Evolutionary conservation across 2,888 invertebrate species (phyloP).

Genomic region (Hyposoter dolosus): DNA sequence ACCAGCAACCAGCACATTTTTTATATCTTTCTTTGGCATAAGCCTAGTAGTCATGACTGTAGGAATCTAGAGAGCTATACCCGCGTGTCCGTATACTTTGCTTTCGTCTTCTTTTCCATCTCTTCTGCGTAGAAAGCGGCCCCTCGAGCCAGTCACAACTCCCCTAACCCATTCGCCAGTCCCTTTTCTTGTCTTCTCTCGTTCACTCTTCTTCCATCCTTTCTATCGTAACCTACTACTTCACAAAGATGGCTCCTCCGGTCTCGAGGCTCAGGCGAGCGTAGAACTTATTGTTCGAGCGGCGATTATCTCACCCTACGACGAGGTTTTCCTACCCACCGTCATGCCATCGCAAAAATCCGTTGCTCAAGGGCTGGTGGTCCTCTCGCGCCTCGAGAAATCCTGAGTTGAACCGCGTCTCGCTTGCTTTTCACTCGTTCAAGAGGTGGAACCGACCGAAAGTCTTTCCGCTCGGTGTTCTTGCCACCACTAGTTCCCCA

Average conservation of each 20-base stretch:
- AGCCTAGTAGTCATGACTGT: constrained; percentile 29
- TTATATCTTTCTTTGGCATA: constrained; percentile 59
- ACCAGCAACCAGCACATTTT: constrained; percentile 69
- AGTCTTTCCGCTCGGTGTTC: constrained; percentile 56
- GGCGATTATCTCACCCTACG: constrained; percentile 75
- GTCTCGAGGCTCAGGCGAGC: constrained; percentile 45
- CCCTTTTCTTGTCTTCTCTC: constrained; percentile 66
- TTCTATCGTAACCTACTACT: constrained; percentile 59
- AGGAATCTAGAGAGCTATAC: constrained; percentile 29
- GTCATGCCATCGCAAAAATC: constrained; percentile 57
- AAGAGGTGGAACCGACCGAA: constrained; percentile 56
- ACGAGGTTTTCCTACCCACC: constrained; percentile 2
- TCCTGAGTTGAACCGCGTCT: constrained; percentile 49
- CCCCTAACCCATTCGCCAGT: constrained; percentile 67
- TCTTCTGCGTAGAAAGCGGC: constrained; percentile 28
- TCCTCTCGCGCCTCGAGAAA: constrained; percentile 55
- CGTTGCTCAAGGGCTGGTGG: constrained; percentile 51
- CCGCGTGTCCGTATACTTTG: constrained; percentile 51
- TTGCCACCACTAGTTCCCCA: constrained; percentile 12
- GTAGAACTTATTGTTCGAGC: constrained; percentile 74
- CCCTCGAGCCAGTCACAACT: constrained; percentile 61
- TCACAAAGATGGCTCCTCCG: constrained; percentile 66
- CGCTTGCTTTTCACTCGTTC: constrained; percentile 53
- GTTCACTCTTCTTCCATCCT: constrained; percentile 48
- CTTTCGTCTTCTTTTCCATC: constrained; percentile 41